phyloP scores from a whole-genome alignment of 1,140 invertebrate genomes.

The Orussus abietinus region DNA sequence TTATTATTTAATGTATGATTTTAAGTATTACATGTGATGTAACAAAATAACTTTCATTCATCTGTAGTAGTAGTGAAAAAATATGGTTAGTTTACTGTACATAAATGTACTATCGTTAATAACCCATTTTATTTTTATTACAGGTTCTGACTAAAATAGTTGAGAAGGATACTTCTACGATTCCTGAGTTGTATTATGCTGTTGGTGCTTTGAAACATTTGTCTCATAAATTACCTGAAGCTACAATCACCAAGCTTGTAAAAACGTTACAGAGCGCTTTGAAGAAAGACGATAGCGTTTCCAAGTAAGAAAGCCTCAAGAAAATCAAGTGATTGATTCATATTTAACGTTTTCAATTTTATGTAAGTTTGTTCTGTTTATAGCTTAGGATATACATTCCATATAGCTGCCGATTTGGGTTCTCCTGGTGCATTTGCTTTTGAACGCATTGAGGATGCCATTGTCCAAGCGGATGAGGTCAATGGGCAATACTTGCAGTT shows the following conservation, averaged over 20 bases:
- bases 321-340: conserved; percentile 7
- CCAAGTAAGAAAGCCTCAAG: conserved; percentile 64
- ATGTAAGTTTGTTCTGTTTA: conserved; percentile 11
- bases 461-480: conserved; percentile 93
- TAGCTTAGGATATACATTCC: conserved; percentile 81
- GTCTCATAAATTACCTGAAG: conserved; percentile 43
- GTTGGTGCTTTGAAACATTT: conserved; percentile 41
- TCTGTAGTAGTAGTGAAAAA: too few species aligned
- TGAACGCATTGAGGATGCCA: conserved; percentile 82
- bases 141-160: conserved; percentile 43
- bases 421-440: conserved; percentile 68
- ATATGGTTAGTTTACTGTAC: too few species aligned
- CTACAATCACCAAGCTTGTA: conserved; percentile 57
- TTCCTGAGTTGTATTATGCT: conserved; percentile 51
- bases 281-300: conserved; percentile 73
- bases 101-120: too few species aligned
- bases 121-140: conserved; percentile 16
- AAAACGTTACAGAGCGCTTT: conserved; percentile 65
- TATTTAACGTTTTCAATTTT: conserved; percentile 13
- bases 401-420: conserved; percentile 66
- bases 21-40: too few species aligned
- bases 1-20: too few species aligned
- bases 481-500: conserved; percentile 86
- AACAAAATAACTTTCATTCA: too few species aligned
- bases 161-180: conserved; percentile 49